phyloP scores from a whole-genome alignment of 2,888 invertebrate species.

The Drosophila pseudotalamancana region DNA sequence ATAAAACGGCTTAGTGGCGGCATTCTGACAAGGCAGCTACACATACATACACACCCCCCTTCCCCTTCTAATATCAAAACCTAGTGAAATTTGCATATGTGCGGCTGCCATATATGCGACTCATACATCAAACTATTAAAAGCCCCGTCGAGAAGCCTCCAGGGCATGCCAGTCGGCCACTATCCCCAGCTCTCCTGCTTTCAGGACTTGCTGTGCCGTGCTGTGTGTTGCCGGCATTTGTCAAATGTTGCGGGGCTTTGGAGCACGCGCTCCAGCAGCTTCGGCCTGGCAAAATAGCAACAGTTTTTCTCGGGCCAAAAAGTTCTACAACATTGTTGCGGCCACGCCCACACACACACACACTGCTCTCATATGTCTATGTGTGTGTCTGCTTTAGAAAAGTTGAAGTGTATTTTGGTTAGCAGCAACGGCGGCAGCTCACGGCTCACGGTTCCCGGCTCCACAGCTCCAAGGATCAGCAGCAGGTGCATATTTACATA shows the following conservation, averaged over 20 bases:
- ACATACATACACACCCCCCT: background rate
- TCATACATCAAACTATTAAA: conserved; percentile 80
- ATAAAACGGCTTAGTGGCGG: conserved; percentile 57
- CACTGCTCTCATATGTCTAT: conserved; percentile 4
- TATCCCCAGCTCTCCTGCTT: background rate
- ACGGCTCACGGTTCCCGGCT: no score
- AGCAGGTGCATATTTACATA: conserved; percentile 77
- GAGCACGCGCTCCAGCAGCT: conserved; percentile 35
- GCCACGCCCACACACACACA: conserved; percentile 36
- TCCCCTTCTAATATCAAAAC: background rate
- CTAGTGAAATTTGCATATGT: conserved; percentile 69
- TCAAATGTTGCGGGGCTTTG: conserved; percentile 75
- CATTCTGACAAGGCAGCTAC: conserved; percentile 38
- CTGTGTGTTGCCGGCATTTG: conserved; percentile 65
- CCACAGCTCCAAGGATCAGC: conserved; percentile 38
- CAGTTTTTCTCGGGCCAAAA: conserved; percentile 67
- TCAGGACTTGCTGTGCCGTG: conserved; percentile 17
- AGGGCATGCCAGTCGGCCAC: conserved; percentile 41
- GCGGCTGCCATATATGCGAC: conserved; percentile 52
- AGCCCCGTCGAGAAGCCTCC: conserved; percentile 68
- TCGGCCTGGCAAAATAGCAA: conserved; percentile 69
- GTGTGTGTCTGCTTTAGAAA: conserved; percentile 33
- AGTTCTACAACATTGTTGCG: conserved; percentile 64
- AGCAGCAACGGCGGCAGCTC: conserved; percentile 15
- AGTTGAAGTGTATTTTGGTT: conserved; percentile 68